These are phyloP conservation scores for Polyommatus iphigenia DNA, from an alignment of 2,888 invertebrate species.

Conservation along the genomic window DNA sequence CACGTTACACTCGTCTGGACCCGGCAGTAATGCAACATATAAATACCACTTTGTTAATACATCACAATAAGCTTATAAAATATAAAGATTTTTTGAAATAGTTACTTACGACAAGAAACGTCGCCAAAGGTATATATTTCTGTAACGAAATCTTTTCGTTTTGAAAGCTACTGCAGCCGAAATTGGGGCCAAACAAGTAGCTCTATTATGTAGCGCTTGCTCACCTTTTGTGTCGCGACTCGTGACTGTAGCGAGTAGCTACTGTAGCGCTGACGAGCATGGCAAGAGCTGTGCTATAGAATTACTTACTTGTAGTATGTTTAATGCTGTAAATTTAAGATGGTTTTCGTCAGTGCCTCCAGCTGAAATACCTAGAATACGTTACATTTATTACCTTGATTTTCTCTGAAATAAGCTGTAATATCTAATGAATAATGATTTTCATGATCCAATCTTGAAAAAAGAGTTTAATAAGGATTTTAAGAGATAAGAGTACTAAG, in stretches of 20 bases:
- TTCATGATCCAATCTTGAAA: too few species aligned
- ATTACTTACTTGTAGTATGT: background rate
- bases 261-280: background rate
- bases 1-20: too few species aligned
- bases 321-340: background rate
- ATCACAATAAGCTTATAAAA: background rate
- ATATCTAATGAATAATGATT: too few species aligned
- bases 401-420: too few species aligned
- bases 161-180: background rate
- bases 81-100: background rate
- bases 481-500: too few species aligned
- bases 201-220: background rate
- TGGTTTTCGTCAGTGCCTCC: background rate
- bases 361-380: background rate
- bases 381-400: background rate
- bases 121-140: background rate
- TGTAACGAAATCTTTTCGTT: slow-evolving; percentile 4
- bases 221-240: background rate
- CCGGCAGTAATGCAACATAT: background rate
- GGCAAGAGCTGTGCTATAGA: background rate
- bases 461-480: too few species aligned
- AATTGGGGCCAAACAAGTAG: slow-evolving; percentile 11
- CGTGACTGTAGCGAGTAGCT: background rate
- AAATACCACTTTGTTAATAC: background rate
- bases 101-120: background rate